These are phyloP conservation scores for Tribolium madens DNA, from an alignment of 1,140 invertebrate genomes.

Conservation along the genomic window DNA sequence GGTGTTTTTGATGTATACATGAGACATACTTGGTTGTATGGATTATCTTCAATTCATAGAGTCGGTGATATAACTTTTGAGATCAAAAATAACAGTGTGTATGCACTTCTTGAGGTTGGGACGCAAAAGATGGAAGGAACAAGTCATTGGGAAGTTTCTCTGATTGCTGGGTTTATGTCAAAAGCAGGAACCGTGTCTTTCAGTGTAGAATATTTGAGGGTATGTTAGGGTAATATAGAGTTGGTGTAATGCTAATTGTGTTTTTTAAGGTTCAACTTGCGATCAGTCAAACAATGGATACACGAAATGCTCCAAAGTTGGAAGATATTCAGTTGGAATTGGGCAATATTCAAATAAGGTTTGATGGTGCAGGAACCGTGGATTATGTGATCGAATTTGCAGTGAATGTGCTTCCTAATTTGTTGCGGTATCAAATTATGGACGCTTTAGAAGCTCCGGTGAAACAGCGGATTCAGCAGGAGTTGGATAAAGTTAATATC, in stretches of 20 bases:
- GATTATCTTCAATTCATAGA: slow-evolving; percentile 83
- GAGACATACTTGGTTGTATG: slow-evolving; percentile 80
- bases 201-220: slow-evolving; percentile 80
- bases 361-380: slow-evolving; percentile 82
- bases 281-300: slow-evolving; percentile 81
- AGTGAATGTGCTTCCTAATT: slow-evolving; percentile 84
- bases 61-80: slow-evolving; percentile 81
- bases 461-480: slow-evolving; percentile 75
- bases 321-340: slow-evolving; percentile 82
- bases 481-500: slow-evolving; percentile 78
- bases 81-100: slow-evolving; percentile 78
- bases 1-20: slow-evolving; percentile 78
- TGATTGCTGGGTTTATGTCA: slow-evolving; percentile 75
- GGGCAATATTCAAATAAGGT: slow-evolving; percentile 84
- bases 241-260: too few species aligned
- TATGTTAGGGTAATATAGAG: slow-evolving; percentile 49
- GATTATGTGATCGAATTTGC: slow-evolving; percentile 84
- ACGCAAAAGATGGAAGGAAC: slow-evolving; percentile 82
- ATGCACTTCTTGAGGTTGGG: slow-evolving; percentile 77
- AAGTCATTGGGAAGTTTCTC: slow-evolving; percentile 81
- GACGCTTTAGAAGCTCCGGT: slow-evolving; percentile 83
- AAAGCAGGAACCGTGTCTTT: slow-evolving; percentile 80
- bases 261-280: slow-evolving; percentile 69
- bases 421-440: slow-evolving; percentile 86
- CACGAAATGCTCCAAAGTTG: slow-evolving; percentile 76